Conservation (phyloP, 53 echinoderm and acorn worm genomes). For the Temnopleurus reevesii region DNA sequence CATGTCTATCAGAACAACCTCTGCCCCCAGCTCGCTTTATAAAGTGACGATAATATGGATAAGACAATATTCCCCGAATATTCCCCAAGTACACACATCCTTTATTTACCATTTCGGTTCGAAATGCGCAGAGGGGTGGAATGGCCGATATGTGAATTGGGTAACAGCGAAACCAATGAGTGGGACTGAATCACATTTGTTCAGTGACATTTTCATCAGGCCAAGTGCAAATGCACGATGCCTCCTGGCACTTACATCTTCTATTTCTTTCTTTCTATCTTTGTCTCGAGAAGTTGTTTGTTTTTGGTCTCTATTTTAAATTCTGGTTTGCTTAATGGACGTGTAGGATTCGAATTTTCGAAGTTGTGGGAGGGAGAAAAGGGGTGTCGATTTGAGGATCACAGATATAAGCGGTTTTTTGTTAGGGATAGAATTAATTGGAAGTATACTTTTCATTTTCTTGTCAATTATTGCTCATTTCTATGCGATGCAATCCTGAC, state of each 20-base stretch:
- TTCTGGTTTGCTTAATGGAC: constrained; percentile 27
- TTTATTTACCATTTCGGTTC: not conserved
- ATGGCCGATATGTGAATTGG: not conserved
- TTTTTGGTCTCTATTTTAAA: not conserved
- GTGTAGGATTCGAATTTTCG: not conserved
- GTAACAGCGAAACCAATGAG: not conserved
- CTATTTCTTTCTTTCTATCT: not conserved
- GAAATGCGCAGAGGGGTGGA: not conserved
- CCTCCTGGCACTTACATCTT: not conserved
- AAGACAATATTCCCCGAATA: too few species aligned
- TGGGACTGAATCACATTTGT: not conserved
- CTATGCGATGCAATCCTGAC: too few species aligned
- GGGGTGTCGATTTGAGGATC: not conserved
- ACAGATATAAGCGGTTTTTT: not conserved
- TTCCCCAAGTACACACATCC: constrained; percentile 13
- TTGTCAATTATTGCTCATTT: too few species aligned
- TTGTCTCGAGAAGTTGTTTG: not conserved
- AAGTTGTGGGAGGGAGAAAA: not conserved
- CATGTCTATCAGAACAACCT: too few species aligned
- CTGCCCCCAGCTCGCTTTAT: too few species aligned
- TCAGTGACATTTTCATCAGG: constrained; percentile 33
- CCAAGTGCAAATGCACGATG: not conserved
- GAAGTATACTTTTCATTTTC: too few species aligned
- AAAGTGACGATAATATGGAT: too few species aligned
- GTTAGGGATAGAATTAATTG: too few species aligned